These are phyloP conservation scores for Mus spretus DNA, from an alignment of 2,797 vertebrate genomes.

Conservation along the genomic window DNA sequence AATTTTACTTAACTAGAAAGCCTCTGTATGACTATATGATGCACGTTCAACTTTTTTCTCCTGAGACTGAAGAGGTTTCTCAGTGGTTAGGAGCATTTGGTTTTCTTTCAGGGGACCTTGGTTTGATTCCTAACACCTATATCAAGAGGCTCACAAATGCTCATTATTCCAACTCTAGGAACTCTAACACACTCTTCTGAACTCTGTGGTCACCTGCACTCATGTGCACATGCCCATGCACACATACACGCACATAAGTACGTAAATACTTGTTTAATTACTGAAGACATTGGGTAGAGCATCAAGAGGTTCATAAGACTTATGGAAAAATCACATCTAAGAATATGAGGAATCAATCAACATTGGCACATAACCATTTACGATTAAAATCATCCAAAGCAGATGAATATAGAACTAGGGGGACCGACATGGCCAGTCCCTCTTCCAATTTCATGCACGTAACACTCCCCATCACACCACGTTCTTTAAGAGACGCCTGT, in stretches of 20 bases:
- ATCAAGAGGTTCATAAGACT: neutral
- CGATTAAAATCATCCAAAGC: neutral
- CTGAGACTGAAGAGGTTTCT: neutral
- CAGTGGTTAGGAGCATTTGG: neutral
- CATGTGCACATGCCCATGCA: neutral
- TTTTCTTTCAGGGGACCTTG: neutral
- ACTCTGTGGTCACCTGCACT: neutral
- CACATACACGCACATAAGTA: neutral
- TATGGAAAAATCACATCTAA: slow-evolving; percentile 35
- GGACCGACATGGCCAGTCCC: neutral
- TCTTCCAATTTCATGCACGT: neutral
- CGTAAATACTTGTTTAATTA: neutral
- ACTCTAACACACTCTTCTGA: neutral
- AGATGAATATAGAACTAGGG: neutral
- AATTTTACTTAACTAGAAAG: slow-evolving; percentile 23
- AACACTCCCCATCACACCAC: neutral
- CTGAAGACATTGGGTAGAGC: neutral
- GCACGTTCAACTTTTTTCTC: neutral
- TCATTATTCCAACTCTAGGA: neutral
- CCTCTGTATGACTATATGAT: neutral
- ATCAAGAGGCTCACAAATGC: neutral
- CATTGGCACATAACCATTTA: neutral
- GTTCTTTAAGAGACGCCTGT: neutral
- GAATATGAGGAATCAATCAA: neutral
- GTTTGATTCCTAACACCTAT: neutral